phyloP scores from a whole-genome alignment of 2,888 invertebrate genomes.

The Cephus runcator region DNA sequence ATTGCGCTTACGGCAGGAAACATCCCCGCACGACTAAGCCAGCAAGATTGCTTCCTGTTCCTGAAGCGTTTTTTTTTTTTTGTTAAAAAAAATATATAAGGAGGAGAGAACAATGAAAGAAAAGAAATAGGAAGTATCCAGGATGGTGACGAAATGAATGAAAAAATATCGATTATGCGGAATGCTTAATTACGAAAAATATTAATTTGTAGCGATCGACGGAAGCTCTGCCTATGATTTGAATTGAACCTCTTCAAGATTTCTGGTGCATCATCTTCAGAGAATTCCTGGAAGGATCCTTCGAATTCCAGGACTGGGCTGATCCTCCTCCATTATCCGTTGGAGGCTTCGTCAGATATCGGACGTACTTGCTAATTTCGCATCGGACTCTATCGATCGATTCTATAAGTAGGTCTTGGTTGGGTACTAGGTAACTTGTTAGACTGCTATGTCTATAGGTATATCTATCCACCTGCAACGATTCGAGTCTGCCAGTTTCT shows the following conservation, averaged over 20 bases:
- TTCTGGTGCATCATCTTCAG: background rate
- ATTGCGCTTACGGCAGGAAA: constrained; percentile 26
- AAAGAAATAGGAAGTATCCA: background rate
- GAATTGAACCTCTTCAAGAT: background rate
- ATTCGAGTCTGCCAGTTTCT: background rate
- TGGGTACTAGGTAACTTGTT: background rate
- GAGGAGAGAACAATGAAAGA: background rate
- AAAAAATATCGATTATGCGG: background rate
- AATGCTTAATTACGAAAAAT: background rate
- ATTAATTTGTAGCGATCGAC: background rate
- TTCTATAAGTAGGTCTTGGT: background rate
- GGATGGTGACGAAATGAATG: background rate
- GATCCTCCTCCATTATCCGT: background rate
- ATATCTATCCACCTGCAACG: background rate
- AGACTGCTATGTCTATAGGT: background rate
- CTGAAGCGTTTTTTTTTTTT: constrained; percentile 45
- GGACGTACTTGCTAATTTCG: background rate
- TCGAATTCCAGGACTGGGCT: background rate
- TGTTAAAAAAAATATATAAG: background rate
- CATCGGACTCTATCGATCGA: background rate
- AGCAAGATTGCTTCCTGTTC: constrained; percentile 53
- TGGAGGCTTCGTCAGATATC: background rate
- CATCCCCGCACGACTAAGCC: constrained; percentile 41
- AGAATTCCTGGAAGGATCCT: background rate
- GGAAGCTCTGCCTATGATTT: background rate